Base-by-base conservation (phyloP, 2,797 vertebrate species). In the Coranthus polyacanthus region DNA sequence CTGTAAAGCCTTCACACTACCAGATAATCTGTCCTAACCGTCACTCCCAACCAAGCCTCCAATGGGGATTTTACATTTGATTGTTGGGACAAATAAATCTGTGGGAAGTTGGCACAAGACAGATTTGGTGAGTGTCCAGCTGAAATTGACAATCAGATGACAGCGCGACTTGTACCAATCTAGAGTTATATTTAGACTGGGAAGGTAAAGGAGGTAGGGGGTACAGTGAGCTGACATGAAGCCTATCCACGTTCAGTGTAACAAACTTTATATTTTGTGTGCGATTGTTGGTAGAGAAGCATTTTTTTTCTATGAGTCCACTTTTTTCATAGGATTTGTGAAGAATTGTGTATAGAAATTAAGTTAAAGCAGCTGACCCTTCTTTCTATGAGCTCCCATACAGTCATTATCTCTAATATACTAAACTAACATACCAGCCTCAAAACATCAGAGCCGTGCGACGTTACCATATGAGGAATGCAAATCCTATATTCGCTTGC, bases 21-120 rank as follows among this genome's bases (percentile, higher is more conserved):
- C 67, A 75, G 68, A 80, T 86, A 79, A 87, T 87, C 76, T 78
- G 45, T 66, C 53, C 49, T 80, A 72, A 80, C 64, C 7, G 17
- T 72, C 52, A 57, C 37, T 77, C 59, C 57, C 49, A 57, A 71
- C 56, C 62, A 60, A 58, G 32, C 34, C 32, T 57, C 67, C 67
- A 68, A 78, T 75, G 21, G 58, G 69, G 63, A 79, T 79, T 82
- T 82, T 32, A 50, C 41, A 49, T 78, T 53, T 72, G 65, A 72
- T 70, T 75, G 59, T 72, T 49, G 32, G 17, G 58, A 50, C 60
- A 53, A 43, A 71, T 59, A 49, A 41, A 75, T 62, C 17, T 67
- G 38, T 11, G 49, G 52, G 47, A 70, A 58, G 42, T 55, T 64
- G 82, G 60, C 50, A 54, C 44, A 52, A 53, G 54, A 43, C 45